phyloP scores from a whole-genome alignment of 2,113 vertebrate genomes.

The Lepus timidus region DNA sequence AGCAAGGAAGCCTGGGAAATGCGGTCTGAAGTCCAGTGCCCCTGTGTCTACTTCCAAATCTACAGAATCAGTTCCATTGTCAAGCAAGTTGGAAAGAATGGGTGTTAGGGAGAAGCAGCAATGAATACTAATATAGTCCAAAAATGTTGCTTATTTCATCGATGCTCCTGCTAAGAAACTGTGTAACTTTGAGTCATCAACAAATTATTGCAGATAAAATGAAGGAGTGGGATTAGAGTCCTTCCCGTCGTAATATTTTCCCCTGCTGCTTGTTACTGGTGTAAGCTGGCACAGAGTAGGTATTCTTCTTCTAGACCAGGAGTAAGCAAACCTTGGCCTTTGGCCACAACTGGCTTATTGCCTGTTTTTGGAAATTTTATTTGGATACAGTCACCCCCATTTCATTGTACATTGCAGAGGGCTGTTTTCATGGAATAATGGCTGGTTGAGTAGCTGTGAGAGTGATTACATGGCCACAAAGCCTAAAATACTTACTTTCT shows the following conservation, averaged over 20 bases:
- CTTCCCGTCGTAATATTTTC: background rate
- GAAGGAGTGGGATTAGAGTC: background rate
- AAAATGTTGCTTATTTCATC: background rate
- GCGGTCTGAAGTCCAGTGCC: background rate
- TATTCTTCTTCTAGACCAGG: background rate
- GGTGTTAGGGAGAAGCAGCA: background rate
- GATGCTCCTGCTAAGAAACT: background rate
- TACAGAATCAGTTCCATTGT: background rate
- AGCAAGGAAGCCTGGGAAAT: background rate
- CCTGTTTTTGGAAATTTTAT: conserved; percentile 52
- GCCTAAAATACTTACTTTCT: conserved; percentile 35
- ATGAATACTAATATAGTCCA: background rate
- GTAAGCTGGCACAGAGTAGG: background rate
- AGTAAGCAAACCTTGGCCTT: conserved; percentile 2
- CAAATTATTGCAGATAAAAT: background rate
- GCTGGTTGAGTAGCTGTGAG: background rate
- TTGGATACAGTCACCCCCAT: background rate
- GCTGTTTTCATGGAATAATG: background rate
- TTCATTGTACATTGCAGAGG: background rate
- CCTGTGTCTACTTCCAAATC: background rate
- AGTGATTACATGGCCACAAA: background rate
- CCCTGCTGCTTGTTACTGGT: background rate
- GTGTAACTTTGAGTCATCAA: background rate
- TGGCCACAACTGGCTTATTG: background rate
- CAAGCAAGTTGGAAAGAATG: background rate